Base-by-base conservation (phyloP, 30 jellyfish, hydroid and myxozoan species). In the Mastigias papua region DNA sequence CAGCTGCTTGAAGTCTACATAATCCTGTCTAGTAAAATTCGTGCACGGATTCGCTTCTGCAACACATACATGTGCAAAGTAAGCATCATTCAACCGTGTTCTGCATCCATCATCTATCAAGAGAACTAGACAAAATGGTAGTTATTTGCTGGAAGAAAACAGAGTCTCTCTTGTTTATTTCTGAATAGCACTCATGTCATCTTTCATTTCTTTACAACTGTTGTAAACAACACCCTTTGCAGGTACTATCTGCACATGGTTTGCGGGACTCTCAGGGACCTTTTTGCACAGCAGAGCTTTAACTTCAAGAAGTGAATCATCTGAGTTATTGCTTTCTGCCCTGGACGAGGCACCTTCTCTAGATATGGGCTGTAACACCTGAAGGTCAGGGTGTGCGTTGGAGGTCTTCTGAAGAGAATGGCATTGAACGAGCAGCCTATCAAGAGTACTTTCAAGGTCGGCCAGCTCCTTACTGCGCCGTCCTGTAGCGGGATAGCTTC, bases 361-460 rank as follows among this genome's bases (percentile, higher is more conserved):
- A 27, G 76, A 82, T 23, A 86, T 69, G 34, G 93, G 98, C 26
- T 84, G 88, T 48, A 76, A 86, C 25, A 84, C 81, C 70, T 91
- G 92, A 73, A 86, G 21, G 29, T 78, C 89, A 0, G 90, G 68
- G 9, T 76, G 93, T 10, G 92, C 58, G 10, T 68, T 58, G 1
- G 98, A 84, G 54, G 69, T 81, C 46, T 75, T 84, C 58, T 95
- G 97, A 80, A 95, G 61, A 58, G 93, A 80, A 31, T 93, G 75
- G 72, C 99, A 95, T 67, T 95, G 97, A 80, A 32, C 78, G 22
- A 95, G 70, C 17, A 95, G 89, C 31, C 77, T 90, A 63, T 95
- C 99, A n/a, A 95, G 89, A 2, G 99, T 95, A 73, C 65, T 25
- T 49, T 87, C 95, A 7, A 95, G 86, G 42, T 90, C 99, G 20